phyloP scores from a whole-genome alignment of 1,140 invertebrate genomes.

The Metopolophium dirhodum region DNA sequence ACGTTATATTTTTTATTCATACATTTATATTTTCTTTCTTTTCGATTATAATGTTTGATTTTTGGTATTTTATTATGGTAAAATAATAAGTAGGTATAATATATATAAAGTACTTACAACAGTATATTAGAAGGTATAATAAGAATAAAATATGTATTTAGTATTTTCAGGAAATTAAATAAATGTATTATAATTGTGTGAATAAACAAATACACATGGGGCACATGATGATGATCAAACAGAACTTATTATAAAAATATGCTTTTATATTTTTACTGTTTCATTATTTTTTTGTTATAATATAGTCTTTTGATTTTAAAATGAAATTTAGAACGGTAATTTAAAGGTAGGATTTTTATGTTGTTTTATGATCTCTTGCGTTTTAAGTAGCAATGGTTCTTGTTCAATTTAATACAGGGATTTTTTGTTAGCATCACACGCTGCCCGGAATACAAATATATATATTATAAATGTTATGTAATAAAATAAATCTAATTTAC shows the following conservation, averaged over 20 bases:
- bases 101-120: background rate
- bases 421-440: background rate
- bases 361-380: slow-evolving; percentile 1
- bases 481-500: slow-evolving; percentile 47
- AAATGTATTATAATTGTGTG: too few relatives aligned
- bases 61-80: background rate
- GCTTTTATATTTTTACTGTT: background rate
- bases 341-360: background rate
- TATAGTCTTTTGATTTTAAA: background rate
- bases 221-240: background rate
- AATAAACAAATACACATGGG: background rate
- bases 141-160: background rate
- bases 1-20: background rate
- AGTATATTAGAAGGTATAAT: too few relatives aligned
- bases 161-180: background rate
- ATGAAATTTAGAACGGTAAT: background rate
- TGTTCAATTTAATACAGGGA: background rate
- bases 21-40: background rate
- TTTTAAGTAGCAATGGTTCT: background rate
- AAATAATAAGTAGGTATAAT: background rate
- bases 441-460: background rate
- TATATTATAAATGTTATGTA: background rate
- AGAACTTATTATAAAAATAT: background rate
- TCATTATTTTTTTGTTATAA: background rate
- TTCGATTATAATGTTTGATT: background rate